Conservation (phyloP, 2,797 vertebrate species). For the Danio aesculapii region DNA sequence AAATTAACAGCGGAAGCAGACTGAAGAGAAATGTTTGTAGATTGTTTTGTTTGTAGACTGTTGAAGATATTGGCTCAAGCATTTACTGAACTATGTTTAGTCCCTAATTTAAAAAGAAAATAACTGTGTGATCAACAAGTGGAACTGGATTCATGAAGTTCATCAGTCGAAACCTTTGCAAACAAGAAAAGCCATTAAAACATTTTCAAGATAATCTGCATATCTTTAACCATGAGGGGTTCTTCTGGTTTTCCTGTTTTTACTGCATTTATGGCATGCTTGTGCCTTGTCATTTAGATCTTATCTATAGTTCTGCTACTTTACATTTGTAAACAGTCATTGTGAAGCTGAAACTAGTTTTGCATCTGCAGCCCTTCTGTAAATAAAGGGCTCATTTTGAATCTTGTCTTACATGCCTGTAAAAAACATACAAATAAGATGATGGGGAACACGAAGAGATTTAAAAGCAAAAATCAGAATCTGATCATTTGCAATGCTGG, state of each 20-base stretch:
- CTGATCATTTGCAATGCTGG: slow-evolving; percentile 76
- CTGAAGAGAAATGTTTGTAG: background rate
- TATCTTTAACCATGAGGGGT: background rate
- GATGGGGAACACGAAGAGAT: too few species aligned
- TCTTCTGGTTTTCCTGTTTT: background rate
- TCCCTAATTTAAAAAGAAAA: too few species aligned
- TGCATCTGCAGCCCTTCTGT: background rate
- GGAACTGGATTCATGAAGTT: slow-evolving; percentile 60
- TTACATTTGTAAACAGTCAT: background rate
- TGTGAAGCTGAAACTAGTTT: background rate
- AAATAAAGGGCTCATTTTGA: background rate
- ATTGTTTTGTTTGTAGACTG: too few species aligned
- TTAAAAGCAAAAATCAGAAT: slow-evolving; percentile 50
- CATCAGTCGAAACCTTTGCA: slow-evolving; percentile 66
- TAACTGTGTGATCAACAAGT: slow-evolving; percentile 59
- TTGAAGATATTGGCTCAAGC: background rate
- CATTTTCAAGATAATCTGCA: background rate
- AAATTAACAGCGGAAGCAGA: too few species aligned
- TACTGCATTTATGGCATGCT: background rate
- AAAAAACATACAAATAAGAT: background rate
- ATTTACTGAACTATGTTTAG: slow-evolving; percentile 24
- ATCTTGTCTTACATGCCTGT: background rate
- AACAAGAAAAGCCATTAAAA: slow-evolving; percentile 37
- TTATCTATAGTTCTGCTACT: background rate
- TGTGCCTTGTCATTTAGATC: background rate